Percentiles rank a stretch among this genome's conserved stretches.
Conservation (phyloP, 2,113 vertebrate genomes). For the Sinocyclocheilus rhinocerous region DNA sequence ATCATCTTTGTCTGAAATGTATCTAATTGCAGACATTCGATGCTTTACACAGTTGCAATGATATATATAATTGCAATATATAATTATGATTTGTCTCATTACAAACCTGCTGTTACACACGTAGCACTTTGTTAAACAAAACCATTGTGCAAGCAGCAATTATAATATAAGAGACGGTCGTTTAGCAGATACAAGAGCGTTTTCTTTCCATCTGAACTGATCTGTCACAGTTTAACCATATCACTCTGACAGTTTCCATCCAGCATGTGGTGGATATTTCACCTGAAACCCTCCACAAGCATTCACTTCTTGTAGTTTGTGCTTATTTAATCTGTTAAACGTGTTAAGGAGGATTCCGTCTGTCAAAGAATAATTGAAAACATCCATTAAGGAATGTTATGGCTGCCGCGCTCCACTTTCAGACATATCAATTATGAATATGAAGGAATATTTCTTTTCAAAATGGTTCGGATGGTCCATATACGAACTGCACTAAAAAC, state of each 20-base stretch:
- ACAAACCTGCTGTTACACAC: not conserved
- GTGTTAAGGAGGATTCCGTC: not conserved
- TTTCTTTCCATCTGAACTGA: not conserved
- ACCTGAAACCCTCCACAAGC: not conserved
- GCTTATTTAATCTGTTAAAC: slow-evolving; percentile 34
- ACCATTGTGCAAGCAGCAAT: not conserved
- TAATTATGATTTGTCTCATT: not conserved
- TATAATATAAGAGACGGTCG: not conserved
- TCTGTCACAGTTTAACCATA: not conserved
- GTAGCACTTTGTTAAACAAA: not conserved
- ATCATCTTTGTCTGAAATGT: not conserved
- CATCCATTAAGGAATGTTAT: slow-evolving; percentile 36
- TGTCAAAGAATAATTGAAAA: slow-evolving; percentile 22
- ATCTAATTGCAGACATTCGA: not conserved
- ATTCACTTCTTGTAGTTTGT: slow-evolving; percentile 13
- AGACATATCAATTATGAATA: slow-evolving; percentile 41
- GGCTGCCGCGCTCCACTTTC: slow-evolving; percentile 17
- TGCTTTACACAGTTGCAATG: not conserved
- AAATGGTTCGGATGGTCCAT: not conserved
- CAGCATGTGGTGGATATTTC: slow-evolving; percentile 7
- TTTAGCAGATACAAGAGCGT: not conserved
- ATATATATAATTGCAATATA: not conserved
- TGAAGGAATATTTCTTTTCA: slow-evolving; percentile 9
- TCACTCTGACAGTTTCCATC: slow-evolving; percentile 5
- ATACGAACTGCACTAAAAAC: slow-evolving; percentile 7